A percentile compares a stretch with the other conserved stretches of the same genome.
Conservation (phyloP, 2,888 invertebrate species). For the Nomada hirtipes region DNA sequence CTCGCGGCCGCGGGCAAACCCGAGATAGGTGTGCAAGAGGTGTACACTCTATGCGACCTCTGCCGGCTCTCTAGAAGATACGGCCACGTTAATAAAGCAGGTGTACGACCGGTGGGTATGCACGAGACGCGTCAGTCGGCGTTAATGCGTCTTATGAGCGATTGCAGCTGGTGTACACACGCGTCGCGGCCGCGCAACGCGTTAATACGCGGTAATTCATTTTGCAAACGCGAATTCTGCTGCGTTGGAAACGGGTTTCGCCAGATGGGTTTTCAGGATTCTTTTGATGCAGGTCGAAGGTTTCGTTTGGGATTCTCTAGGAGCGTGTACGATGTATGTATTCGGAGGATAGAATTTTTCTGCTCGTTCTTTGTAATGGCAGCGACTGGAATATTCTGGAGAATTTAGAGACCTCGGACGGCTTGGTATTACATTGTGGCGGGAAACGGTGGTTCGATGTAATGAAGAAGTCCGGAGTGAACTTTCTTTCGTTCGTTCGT, state of each 20-base stretch:
- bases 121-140: slow-evolving; percentile 48
- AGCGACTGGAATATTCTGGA: neutral
- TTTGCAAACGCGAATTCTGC: slow-evolving; percentile 58
- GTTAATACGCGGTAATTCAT: slow-evolving; percentile 70
- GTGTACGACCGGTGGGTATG: slow-evolving; percentile 68
- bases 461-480: neutral
- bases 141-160: slow-evolving; percentile 74
- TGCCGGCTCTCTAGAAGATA: slow-evolving; percentile 61
- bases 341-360: too few relatives aligned
- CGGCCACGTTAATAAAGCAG: slow-evolving; percentile 75
- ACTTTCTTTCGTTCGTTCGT: neutral
- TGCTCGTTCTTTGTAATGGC: neutral
- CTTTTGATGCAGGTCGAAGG: neutral
- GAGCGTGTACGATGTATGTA: neutral
- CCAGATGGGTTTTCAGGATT: neutral
- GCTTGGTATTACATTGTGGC: neutral
- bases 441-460: neutral
- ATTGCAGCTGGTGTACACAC: slow-evolving; percentile 61
- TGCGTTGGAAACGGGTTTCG: slow-evolving; percentile 39
- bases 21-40: slow-evolving; percentile 14
- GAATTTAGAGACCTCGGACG: neutral
- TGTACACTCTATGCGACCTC: slow-evolving; percentile 40
- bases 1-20: neutral
- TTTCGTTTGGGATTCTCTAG: neutral
- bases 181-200: slow-evolving; percentile 27